phyloP scores from a whole-genome alignment of 2,797 vertebrate genomes.

The Eidolon dupreanum region DNA sequence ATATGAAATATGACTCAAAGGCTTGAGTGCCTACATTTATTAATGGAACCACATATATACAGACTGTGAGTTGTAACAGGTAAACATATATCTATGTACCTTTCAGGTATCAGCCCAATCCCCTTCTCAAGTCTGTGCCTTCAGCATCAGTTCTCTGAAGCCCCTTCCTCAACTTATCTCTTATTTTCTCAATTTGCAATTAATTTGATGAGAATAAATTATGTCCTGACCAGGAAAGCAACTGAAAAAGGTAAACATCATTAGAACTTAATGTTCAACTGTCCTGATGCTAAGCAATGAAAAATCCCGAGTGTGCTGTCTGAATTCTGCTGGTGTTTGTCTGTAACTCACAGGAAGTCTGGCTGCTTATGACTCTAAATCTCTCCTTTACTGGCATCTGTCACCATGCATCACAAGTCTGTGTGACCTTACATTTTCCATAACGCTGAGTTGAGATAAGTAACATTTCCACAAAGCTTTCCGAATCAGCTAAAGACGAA shows the following conservation, averaged over 20 bases:
- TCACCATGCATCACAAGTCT: accelerated
- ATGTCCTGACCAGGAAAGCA: not conserved
- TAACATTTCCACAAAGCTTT: not conserved
- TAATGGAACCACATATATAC: not conserved
- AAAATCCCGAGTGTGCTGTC: not conserved
- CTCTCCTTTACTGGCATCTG: not conserved
- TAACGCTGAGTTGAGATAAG: not conserved
- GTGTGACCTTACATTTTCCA: not conserved
- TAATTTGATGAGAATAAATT: conserved; percentile 18
- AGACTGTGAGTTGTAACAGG: not conserved
- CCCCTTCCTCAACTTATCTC: not conserved
- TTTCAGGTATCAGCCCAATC: too few species aligned
- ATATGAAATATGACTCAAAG: not conserved
- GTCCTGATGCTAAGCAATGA: not conserved
- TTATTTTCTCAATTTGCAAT: not conserved
- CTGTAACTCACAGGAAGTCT: too few species aligned
- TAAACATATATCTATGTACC: not conserved
- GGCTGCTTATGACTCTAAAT: not conserved
- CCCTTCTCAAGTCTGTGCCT: not conserved
- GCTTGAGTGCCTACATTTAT: not conserved
- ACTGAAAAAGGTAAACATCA: not conserved
- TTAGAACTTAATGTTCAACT: conserved; percentile 23
- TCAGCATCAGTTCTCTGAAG: not conserved
- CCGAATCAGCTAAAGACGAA: not conserved
- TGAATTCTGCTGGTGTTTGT: not conserved